Evolutionary conservation across 2,888 invertebrate species (phyloP), one percentile per base, ranked within the genome.

Genomic region (Synergus japonicus): DNA sequence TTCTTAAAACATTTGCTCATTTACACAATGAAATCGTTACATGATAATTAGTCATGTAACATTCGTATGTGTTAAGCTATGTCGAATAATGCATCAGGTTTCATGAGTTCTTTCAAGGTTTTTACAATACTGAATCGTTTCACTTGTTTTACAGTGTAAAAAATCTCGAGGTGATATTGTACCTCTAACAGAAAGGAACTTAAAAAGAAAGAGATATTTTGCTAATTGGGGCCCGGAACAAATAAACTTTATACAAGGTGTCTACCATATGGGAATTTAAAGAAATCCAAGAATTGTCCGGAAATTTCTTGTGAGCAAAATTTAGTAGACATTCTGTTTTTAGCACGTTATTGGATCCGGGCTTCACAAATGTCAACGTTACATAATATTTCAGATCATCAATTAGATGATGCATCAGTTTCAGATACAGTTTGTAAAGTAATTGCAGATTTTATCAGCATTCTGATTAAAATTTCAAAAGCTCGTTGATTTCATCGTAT

Each of bases 21-120:
- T 67, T 67, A 2, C 8, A 44, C 13, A 67, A 49, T 69, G 69
- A 22, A 49, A 18, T 66, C 18, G 66, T 69, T 49, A 37, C 49
- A 69, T 69, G 54, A n/a, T 8, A 54, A 69, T 69, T 69, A 46
- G 29, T 69, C 15, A 69, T 69, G 69, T 29, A 29, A 13, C 8
- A 64, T n/a, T 64, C 22, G 22, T 69, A 37, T 7, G 22, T 22
- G 43, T 18, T 37, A 37, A 37, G 13, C 15, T 64, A 41, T 49
- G 15, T 29, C 46, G 49, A 22, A 69, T 69, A 49, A 69, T 69
- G 46, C 22, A 49, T 69, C 29, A 22, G 64, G 43, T 41, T 65
- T 65, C 41, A 41, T 65, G 65, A 41, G 65, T 2, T 44, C 9
- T 43, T 69, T 69, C 29, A 69, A 69, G 49, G 49, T 13, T 69